These are phyloP conservation scores for Sthenelais limicola DNA, from an alignment of 2,888 invertebrate species.

Conservation along the genomic window DNA sequence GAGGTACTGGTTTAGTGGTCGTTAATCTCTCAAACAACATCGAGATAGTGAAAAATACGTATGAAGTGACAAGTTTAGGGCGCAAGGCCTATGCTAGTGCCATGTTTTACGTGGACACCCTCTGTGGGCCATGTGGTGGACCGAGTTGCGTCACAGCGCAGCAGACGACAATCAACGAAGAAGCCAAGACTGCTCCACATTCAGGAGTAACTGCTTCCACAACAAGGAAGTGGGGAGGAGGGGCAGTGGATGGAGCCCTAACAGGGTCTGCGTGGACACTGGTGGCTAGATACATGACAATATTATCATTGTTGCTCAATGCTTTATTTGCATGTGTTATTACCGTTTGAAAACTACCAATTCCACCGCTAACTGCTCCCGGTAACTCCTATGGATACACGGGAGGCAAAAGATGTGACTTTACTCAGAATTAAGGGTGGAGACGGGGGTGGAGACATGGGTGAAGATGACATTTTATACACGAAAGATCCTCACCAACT, in stretches of 20 bases:
- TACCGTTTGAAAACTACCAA: too few species aligned
- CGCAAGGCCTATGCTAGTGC: constrained; percentile 21
- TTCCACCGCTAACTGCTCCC: too few species aligned
- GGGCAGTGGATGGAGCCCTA: constrained; percentile 5
- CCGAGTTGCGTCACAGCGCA: background rate
- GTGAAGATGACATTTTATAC: too few species aligned
- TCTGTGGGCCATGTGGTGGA: constrained; percentile 18
- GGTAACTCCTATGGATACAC: too few species aligned
- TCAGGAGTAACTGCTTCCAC: background rate
- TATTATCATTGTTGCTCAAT: constrained; percentile 6
- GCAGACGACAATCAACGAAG: background rate
- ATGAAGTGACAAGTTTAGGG: constrained; percentile 18
- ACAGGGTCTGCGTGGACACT: background rate
- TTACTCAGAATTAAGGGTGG: too few species aligned
- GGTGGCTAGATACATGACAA: background rate
- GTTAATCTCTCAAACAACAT: constrained; percentile 13
- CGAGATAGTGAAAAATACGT: constrained; percentile 6
- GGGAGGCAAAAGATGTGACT: too few species aligned
- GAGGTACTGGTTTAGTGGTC: constrained; percentile 30
- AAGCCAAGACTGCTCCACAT: too few species aligned
- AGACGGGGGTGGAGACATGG: too few species aligned
- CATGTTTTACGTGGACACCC: constrained; percentile 6
- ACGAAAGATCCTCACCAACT: too few species aligned
- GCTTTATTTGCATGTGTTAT: background rate
- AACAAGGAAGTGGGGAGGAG: background rate